A percentile compares a stretch with the other conserved stretches of the same genome.
These are phyloP conservation scores for Sesamia inferens DNA, from an alignment of 2,888 invertebrate genomes.

Conservation along the genomic window DNA sequence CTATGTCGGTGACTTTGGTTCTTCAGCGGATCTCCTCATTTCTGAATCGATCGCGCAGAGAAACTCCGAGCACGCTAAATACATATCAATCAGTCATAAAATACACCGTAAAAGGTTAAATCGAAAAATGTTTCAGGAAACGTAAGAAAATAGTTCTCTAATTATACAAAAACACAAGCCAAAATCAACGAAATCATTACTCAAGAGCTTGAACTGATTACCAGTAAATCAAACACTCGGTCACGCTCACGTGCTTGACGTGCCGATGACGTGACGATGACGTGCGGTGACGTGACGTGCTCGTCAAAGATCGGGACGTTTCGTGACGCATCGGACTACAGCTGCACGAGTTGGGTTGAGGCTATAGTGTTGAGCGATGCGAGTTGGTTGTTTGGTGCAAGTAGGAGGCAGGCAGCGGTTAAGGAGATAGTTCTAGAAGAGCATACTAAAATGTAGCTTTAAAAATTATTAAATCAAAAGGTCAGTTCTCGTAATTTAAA, in stretches of 20 bases:
- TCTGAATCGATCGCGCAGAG: no score
- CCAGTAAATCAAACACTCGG: slow-evolving; percentile 47
- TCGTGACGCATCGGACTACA: slow-evolving; percentile 58
- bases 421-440: neutral
- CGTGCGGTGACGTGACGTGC: slow-evolving; percentile 47
- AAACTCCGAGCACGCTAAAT: no score
- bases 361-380: slow-evolving; percentile 1
- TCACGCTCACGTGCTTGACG: slow-evolving; percentile 56
- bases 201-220: slow-evolving; percentile 50
- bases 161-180: neutral
- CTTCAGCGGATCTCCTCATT: no score
- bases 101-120: neutral
- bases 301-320: slow-evolving; percentile 49
- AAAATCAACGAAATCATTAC: slow-evolving; percentile 40
- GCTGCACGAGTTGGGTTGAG: slow-evolving; percentile 44
- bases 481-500: no score
- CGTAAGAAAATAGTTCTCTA: neutral
- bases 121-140: neutral
- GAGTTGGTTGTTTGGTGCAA: neutral
- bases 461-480: neutral
- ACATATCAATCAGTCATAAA: no score
- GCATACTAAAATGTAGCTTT: neutral
- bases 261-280: slow-evolving; percentile 44
- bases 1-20: no score
- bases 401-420: neutral